These are phyloP conservation scores for Catharus bicknelli DNA, from an alignment of 2,113 vertebrate species.

Conservation along the genomic window DNA sequence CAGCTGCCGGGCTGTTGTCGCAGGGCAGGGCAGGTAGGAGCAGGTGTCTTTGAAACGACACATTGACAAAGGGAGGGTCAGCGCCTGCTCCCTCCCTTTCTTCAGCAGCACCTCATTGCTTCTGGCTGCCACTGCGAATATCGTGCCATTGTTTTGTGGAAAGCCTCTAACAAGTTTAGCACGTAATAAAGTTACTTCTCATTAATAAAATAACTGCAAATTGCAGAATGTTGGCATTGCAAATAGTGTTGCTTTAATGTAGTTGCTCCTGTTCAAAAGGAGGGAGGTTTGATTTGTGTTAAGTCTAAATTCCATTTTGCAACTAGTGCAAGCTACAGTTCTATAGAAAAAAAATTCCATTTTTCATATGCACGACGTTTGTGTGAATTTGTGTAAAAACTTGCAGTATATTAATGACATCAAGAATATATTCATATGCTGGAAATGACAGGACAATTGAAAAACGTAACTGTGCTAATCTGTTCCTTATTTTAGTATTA, in stretches of 20 bases:
- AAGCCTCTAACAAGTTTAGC: background rate
- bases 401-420: background rate
- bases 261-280: background rate
- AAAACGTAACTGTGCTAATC: background rate
- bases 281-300: background rate
- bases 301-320: background rate
- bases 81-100: background rate
- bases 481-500: background rate
- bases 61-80: accelerated
- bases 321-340: background rate
- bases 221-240: background rate
- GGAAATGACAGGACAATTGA: background rate
- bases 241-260: background rate
- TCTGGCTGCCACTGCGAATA: accelerated
- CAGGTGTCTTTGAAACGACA: accelerated
- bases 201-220: background rate
- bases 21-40: background rate
- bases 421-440: background rate
- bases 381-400: background rate
- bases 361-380: background rate
- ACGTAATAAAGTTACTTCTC: background rate
- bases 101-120: background rate
- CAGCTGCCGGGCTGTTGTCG: background rate
- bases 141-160: background rate
- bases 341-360: background rate